Percentiles rank a stretch among this genome's conserved stretches.
Evolutionary conservation across 1,140 invertebrate genomes (phyloP).

Genomic region (Araneus ventricosus): DNA sequence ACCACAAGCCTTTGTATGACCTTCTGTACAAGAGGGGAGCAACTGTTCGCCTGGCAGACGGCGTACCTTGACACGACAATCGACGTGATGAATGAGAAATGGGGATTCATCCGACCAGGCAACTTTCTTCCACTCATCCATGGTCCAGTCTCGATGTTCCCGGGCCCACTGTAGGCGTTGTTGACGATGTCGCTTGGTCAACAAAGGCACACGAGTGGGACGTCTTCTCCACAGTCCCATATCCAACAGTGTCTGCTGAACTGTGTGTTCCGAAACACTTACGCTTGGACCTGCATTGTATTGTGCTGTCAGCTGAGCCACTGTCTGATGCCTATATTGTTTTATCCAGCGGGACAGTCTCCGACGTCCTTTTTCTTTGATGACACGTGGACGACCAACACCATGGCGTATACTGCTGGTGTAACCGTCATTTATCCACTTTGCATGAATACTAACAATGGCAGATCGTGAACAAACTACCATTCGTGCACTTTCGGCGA

Average conservation of each 20-base stretch:
- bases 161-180: not conserved
- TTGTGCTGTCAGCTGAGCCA: not conserved
- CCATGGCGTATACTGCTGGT: not conserved
- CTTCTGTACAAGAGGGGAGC: not conserved
- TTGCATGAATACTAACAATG: not conserved
- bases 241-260: not conserved
- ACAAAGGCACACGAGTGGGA: constrained; percentile 31
- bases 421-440: not conserved
- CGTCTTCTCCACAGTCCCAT: not conserved
- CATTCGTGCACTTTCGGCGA: not conserved
- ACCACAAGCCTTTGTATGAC: not conserved
- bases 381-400: not conserved
- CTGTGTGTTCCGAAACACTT: not conserved
- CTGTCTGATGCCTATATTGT: not conserved
- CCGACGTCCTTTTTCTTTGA: not conserved
- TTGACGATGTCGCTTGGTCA: not conserved
- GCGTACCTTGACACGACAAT: not conserved
- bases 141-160: not conserved
- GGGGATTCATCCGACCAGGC: not conserved
- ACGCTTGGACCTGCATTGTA: not conserved
- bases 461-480: not conserved
- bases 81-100: not conserved
- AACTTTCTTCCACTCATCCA: not conserved
- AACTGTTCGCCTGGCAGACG: not conserved
- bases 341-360: not conserved